These are phyloP conservation scores for Xestia rhomboidea DNA, from an alignment of 2,888 invertebrate species.

Conservation along the genomic window DNA sequence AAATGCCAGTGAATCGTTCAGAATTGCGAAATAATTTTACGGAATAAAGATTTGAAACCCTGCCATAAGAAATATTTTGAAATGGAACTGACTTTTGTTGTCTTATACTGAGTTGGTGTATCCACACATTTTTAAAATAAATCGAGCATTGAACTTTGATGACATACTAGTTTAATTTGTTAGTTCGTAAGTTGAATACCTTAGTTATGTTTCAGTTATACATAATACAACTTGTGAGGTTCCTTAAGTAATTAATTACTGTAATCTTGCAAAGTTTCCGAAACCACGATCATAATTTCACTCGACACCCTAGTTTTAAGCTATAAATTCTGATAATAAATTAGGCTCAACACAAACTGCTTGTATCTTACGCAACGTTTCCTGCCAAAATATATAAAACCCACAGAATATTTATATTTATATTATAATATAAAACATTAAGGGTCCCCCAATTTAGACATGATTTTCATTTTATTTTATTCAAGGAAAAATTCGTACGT, in stretches of 20 bases:
- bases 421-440: slow-evolving; percentile 64
- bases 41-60: background rate
- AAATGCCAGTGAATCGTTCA: background rate
- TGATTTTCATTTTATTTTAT: slow-evolving; percentile 63
- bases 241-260: background rate
- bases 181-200: background rate
- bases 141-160: background rate
- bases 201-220: background rate
- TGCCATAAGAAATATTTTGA: background rate
- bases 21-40: background rate
- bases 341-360: slow-evolving; percentile 18
- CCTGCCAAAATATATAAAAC: slow-evolving; percentile 41
- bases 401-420: slow-evolving; percentile 39
- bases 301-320: background rate
- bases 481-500: slow-evolving; percentile 45
- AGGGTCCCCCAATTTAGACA: slow-evolving; percentile 78
- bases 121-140: background rate
- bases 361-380: slow-evolving; percentile 11
- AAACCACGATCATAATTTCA: slow-evolving; percentile 13
- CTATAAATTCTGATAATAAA: background rate
- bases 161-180: background rate
- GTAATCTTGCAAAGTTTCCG: slow-evolving; percentile 8
- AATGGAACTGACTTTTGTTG: background rate
- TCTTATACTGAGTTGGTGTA: background rate
- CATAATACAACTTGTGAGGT: background rate